Conservation (phyloP, 1,140 invertebrate species). For the Caenorhabditis briggsae region DNA sequence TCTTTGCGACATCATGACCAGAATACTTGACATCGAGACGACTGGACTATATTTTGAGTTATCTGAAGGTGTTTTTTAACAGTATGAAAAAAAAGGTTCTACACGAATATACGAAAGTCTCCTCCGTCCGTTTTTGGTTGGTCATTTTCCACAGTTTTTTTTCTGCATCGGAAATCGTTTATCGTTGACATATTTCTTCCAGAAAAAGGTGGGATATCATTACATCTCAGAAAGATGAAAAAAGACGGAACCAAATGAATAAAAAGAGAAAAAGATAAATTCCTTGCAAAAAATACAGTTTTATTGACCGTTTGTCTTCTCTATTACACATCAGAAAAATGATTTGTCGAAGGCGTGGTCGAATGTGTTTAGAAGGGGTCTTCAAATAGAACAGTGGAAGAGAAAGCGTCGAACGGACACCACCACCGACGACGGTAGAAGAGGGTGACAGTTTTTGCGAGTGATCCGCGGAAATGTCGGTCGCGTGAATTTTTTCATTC, state of each 20-base stretch:
- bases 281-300: background rate
- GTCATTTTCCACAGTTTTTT: no score
- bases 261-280: background rate
- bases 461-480: conserved; percentile 36
- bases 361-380: background rate
- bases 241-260: background rate
- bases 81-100: no score
- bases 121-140: no score
- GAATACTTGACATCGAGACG: no score
- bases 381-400: conserved; percentile 24
- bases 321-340: conserved; percentile 27
- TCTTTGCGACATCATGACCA: no score
- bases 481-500: conserved; percentile 22
- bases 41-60: no score
- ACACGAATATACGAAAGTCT: no score
- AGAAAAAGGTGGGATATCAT: no score
- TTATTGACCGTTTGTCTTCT: background rate
- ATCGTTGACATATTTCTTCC: no score
- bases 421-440: background rate
- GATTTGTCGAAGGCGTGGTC: conserved; percentile 21
- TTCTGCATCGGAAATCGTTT: no score
- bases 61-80: no score
- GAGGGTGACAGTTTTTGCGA: conserved; percentile 12
- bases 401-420: background rate
- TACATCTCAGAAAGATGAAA: no score